These are phyloP conservation scores for Macrostomum lignano DNA, from an alignment of 1,140 invertebrate species.

Conservation along the genomic window DNA sequence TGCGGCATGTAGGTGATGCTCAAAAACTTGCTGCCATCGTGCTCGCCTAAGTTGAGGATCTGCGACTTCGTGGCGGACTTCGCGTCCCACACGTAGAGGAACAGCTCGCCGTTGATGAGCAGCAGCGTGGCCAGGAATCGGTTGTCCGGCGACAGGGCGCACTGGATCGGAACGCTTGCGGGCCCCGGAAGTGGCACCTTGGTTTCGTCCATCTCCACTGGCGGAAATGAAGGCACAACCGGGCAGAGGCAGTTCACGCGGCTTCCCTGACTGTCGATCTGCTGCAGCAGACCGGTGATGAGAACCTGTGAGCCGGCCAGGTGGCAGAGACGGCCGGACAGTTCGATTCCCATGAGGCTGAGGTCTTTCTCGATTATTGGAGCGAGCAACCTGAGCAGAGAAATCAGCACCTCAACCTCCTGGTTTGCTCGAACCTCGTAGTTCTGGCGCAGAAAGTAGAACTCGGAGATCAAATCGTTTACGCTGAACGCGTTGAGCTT, in stretches of 20 bases:
- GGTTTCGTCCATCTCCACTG: neutral
- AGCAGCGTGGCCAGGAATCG: neutral
- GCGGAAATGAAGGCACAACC: neutral
- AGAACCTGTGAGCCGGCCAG: neutral
- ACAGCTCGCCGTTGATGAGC: neutral
- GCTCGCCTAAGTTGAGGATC: neutral
- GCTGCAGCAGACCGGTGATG: neutral
- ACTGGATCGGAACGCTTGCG: neutral
- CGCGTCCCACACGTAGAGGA: neutral
- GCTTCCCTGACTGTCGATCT: neutral
- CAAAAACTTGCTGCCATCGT: neutral
- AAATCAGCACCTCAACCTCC: neutral
- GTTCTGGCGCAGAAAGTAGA: neutral
- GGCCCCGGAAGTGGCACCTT: neutral
- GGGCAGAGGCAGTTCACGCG: neutral
- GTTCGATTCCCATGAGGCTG: neutral
- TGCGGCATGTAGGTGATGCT: conserved; percentile 1
- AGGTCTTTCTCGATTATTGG: neutral
- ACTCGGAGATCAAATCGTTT: neutral
- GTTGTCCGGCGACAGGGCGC: neutral
- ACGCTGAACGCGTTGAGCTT: neutral
- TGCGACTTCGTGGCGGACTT: conserved; percentile 1
- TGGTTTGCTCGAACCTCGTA: neutral
- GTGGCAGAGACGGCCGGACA: neutral
- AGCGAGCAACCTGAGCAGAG: neutral